A percentile compares a stretch with the other conserved stretches of the same genome.
Conservation (phyloP, 2,888 invertebrate species). For the Choreutis nemorana region DNA sequence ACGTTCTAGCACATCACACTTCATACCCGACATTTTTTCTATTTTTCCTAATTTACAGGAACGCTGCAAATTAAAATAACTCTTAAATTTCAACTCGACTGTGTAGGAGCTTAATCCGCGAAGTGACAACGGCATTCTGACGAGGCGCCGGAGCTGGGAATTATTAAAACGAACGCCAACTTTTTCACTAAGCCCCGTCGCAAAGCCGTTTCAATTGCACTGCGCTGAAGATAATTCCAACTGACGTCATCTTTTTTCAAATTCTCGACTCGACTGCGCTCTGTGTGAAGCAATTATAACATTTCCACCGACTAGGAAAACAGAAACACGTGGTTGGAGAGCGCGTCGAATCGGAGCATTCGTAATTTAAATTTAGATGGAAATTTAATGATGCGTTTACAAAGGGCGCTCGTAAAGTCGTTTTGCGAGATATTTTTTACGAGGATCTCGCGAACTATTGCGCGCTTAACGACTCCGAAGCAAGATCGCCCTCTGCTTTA, state of each 20-base stretch:
- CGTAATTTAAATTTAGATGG: conserved; percentile 67
- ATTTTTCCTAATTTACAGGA: conserved; percentile 38
- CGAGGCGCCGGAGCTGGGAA: conserved; percentile 66
- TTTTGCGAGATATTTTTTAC: conserved; percentile 66
- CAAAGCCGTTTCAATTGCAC: conserved; percentile 68
- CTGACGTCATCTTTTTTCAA: conserved; percentile 67
- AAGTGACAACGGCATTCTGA: conserved; percentile 68
- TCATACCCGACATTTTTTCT: conserved; percentile 22
- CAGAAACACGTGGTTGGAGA: conserved; percentile 61
- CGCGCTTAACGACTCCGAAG: conserved; percentile 67
- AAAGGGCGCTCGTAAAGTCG: conserved; percentile 66
- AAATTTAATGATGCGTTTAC: conserved; percentile 67
- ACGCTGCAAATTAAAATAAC: conserved; percentile 65
- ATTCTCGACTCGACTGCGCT: conserved; percentile 59
- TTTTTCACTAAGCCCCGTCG: conserved; percentile 65
- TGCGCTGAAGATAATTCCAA: conserved; percentile 66
- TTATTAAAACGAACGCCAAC: conserved; percentile 68
- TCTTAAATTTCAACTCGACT: conserved; percentile 63
- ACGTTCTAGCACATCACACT: conserved; percentile 26
- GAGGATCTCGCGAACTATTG: conserved; percentile 68
- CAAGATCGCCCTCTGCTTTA: conserved; percentile 65
- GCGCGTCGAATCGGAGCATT: conserved; percentile 56
- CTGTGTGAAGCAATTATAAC: conserved; percentile 65
- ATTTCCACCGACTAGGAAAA: conserved; percentile 64
- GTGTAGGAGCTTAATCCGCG: conserved; percentile 65